phyloP scores from a whole-genome alignment of 2,888 invertebrate genomes.

The Drosophila mettleri region DNA sequence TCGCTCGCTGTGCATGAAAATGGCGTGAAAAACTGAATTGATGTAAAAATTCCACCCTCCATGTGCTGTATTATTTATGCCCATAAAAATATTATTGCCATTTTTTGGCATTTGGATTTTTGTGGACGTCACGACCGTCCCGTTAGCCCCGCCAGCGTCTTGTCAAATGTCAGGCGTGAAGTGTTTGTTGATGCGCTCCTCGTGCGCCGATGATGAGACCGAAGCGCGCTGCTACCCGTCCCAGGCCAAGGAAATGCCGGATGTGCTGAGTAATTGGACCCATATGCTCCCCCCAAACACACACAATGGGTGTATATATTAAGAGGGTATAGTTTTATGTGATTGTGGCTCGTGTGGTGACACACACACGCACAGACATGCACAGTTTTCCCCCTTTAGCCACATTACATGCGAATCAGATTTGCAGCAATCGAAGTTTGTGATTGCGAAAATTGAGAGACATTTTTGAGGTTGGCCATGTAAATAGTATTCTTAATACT shows the following conservation, averaged over 20 bases:
- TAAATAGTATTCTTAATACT: background rate
- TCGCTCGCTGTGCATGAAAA: conserved; percentile 58
- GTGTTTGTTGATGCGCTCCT: conserved; percentile 75
- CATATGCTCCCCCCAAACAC: conserved; percentile 62
- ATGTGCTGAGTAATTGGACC: conserved; percentile 78
- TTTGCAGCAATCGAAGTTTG: conserved; percentile 7
- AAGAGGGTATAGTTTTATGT: conserved; percentile 10
- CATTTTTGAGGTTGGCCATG: conserved; percentile 3
- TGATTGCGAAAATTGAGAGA: conserved; percentile 1
- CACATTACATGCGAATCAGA: conserved; percentile 4
- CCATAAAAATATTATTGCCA: conserved; percentile 80
- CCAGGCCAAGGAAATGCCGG: conserved; percentile 54
- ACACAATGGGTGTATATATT: background rate
- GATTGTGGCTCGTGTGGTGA: conserved; percentile 34
- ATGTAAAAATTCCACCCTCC: conserved; percentile 5
- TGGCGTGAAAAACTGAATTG: conserved; percentile 67
- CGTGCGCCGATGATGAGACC: conserved; percentile 27
- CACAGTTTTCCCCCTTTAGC: background rate
- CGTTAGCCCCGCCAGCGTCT: conserved; percentile 35
- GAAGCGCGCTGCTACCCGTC: conserved; percentile 3
- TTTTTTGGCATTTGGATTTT: conserved; percentile 78
- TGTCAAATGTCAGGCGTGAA: conserved; percentile 80
- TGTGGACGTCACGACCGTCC: conserved; percentile 40
- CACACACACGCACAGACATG: conserved; percentile 12
- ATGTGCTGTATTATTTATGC: conserved; percentile 71